Percentiles rank a stretch among this genome's conserved stretches.
These are phyloP conservation scores for Phaethon lepturus DNA, from an alignment of 2,113 vertebrate species.

Conservation along the genomic window DNA sequence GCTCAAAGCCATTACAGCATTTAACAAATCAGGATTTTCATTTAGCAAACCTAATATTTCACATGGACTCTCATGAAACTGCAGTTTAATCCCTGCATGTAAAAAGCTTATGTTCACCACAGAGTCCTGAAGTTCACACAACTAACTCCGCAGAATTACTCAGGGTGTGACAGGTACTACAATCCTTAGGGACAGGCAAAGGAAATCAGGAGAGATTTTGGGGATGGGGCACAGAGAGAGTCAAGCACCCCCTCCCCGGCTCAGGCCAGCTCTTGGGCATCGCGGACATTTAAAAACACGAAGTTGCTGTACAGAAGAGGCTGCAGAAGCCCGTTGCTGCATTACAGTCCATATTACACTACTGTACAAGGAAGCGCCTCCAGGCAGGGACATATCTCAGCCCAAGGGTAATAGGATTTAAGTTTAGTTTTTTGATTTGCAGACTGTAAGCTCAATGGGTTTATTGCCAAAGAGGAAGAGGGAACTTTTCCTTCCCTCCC, in stretches of 20 bases:
- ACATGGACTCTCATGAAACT: neutral
- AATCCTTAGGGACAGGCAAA: neutral
- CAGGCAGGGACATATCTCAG: neutral
- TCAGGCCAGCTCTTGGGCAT: neutral
- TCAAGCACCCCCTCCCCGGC: neutral
- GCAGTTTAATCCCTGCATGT: neutral
- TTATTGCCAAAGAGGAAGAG: neutral
- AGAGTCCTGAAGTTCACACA: neutral
- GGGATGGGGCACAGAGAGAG: no score
- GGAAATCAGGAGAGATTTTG: neutral
- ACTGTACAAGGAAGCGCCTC: neutral
- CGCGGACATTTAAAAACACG: neutral
- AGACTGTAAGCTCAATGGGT: neutral
- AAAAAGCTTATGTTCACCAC: neutral
- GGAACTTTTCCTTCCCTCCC: neutral
- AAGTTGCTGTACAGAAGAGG: neutral
- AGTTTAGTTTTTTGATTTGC: neutral
- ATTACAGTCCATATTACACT: neutral
- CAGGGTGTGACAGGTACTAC: neutral
- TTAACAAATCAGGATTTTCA: neutral
- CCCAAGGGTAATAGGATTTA: neutral
- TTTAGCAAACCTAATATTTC: neutral
- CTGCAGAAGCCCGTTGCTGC: neutral
- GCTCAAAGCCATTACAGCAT: neutral
- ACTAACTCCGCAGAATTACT: neutral